phyloP scores from a whole-genome alignment of 2,113 vertebrate species.

The Oreocharis arfaki region DNA sequence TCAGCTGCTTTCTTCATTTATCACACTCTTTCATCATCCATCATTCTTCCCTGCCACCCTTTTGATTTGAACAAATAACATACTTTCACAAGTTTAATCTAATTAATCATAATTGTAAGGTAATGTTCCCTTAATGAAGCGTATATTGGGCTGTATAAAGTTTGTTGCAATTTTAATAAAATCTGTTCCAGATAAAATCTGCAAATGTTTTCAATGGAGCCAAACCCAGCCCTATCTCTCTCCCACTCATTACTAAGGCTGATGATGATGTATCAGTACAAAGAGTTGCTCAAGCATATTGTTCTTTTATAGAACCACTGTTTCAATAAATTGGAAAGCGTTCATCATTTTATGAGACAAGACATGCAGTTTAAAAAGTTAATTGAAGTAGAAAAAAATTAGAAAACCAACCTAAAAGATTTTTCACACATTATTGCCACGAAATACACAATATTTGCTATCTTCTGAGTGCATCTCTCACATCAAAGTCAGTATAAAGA shows the following conservation, averaged over 20 bases:
- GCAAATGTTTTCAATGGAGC: conserved; percentile 67
- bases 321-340: conserved; percentile 83
- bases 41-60: conserved; percentile 80
- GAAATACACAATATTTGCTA: not conserved
- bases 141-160: conserved; percentile 87
- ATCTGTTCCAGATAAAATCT: conserved; percentile 77
- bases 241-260: conserved; percentile 18
- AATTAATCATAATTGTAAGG: conserved; percentile 96
- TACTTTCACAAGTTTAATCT: conserved; percentile 92
- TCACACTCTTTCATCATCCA: conserved; percentile 92
- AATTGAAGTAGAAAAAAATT: conserved; percentile 57
- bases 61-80: conserved; percentile 88
- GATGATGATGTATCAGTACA: conserved; percentile 65
- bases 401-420: conserved; percentile 19
- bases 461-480: not conserved
- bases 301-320: conserved; percentile 75
- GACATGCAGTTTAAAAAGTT: conserved; percentile 53
- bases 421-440: not conserved
- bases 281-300: conserved; percentile 54
- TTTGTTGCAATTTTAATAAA: conserved; percentile 85
- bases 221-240: conserved; percentile 41
- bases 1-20: conserved; percentile 97
- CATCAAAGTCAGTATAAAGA: not conserved
- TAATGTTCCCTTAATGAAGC: conserved; percentile 96
- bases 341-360: conserved; percentile 71